These are phyloP conservation scores for Alouatta palliata DNA, from an alignment of 2,113 vertebrate genomes.

Conservation along the genomic window DNA sequence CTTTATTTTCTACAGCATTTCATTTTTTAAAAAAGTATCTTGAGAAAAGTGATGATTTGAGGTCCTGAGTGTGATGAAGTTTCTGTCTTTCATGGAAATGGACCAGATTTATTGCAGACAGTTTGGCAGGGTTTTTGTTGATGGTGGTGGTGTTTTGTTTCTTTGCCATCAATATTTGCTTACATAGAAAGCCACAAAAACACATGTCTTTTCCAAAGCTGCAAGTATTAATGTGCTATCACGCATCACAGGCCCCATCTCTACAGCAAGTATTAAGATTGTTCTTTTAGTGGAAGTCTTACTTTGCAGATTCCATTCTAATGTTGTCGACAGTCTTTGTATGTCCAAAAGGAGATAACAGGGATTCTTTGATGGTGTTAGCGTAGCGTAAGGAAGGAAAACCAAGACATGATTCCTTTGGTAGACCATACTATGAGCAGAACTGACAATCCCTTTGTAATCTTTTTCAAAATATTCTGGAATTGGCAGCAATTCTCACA, in stretches of 20 bases:
- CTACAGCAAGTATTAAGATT: neutral
- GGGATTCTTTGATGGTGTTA: neutral
- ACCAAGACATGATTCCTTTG: neutral
- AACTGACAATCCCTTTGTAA: neutral
- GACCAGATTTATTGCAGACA: neutral
- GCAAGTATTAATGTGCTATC: neutral
- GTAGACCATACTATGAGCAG: neutral
- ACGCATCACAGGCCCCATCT: neutral
- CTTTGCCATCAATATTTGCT: neutral
- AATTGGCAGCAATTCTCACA: rapidly evolving
- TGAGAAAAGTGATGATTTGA: neutral
- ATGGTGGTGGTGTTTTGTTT: too few relatives aligned
- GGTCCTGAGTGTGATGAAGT: neutral
- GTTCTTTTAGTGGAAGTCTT: neutral
- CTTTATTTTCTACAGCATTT: neutral
- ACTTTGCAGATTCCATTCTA: neutral
- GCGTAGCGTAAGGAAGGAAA: neutral
- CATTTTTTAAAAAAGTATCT: neutral
- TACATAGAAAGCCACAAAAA: neutral
- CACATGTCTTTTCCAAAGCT: neutral
- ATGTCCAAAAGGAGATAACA: neutral
- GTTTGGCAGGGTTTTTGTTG: neutral
- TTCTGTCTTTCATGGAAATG: neutral
- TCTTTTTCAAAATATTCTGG: neutral
- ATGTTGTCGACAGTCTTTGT: neutral